These are phyloP conservation scores for Gorsachius goisagi DNA, from an alignment of 2,113 vertebrate genomes.

Conservation along the genomic window DNA sequence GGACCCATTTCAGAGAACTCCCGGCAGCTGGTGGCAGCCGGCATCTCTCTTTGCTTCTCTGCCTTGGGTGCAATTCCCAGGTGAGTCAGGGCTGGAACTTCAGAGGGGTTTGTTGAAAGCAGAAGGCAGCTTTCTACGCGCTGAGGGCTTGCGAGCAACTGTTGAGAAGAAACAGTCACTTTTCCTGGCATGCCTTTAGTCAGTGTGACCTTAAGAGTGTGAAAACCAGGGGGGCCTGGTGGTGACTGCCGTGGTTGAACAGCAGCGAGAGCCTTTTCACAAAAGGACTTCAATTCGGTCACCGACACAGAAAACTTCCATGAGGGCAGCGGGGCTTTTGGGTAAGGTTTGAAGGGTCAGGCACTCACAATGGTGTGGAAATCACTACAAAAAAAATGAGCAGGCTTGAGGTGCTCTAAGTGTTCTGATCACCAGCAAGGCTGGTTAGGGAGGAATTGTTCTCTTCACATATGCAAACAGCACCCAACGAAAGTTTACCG, in stretches of 20 bases:
- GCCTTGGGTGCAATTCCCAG: constrained; percentile 27
- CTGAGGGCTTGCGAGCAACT: not conserved
- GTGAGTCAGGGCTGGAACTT: constrained; percentile 25
- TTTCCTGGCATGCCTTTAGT: constrained; percentile 65
- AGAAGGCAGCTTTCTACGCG: not conserved
- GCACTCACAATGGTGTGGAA: not conserved
- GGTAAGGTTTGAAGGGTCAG: not conserved
- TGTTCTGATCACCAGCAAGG: not conserved
- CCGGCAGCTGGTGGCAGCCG: not conserved
- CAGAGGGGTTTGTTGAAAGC: not conserved
- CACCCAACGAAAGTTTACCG: not conserved
- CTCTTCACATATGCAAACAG: not conserved
- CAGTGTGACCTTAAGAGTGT: constrained; percentile 56
- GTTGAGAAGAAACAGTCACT: constrained; percentile 56
- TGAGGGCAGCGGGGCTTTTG: not conserved
- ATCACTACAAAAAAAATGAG: not conserved
- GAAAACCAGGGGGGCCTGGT: not conserved
- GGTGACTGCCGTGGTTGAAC: constrained; percentile 29
- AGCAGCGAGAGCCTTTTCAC: constrained; percentile 12
- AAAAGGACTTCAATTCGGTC: not conserved
- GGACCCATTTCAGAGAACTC: not conserved
- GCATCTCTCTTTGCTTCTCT: not conserved
- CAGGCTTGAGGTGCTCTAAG: not conserved
- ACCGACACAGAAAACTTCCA: not conserved
- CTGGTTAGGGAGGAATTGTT: not conserved